These are phyloP conservation scores for Dryocosmus kuriphilus DNA, from an alignment of 2,888 invertebrate genomes.

Conservation along the genomic window DNA sequence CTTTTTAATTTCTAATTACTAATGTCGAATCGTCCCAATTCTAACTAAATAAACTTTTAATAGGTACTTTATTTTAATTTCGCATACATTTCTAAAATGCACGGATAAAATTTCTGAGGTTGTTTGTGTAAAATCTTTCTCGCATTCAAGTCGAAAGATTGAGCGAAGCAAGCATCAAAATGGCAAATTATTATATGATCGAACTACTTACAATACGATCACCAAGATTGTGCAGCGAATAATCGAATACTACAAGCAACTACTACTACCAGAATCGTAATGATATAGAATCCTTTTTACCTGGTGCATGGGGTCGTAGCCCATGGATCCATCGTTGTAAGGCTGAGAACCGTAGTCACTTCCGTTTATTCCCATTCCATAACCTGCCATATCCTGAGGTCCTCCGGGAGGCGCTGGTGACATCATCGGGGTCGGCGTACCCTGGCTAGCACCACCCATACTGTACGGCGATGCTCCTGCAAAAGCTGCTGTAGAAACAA, in stretches of 20 bases:
- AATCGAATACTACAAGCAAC: slow-evolving; percentile 40
- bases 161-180: neutral
- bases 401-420: slow-evolving; percentile 90
- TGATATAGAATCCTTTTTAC: slow-evolving; percentile 76
- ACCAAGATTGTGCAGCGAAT: neutral
- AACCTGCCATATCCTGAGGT: slow-evolving; percentile 93
- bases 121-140: neutral
- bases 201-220: neutral
- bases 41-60: neutral
- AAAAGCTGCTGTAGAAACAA: slow-evolving; percentile 79
- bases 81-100: neutral
- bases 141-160: slow-evolving; percentile 1
- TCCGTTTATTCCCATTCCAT: slow-evolving; percentile 94
- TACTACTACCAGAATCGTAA: neutral
- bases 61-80: neutral
- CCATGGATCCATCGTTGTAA: slow-evolving; percentile 93
- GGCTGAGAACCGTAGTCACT: slow-evolving; percentile 91
- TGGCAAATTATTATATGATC: neutral
- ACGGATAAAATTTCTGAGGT: neutral
- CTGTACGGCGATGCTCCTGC: slow-evolving; percentile 91
- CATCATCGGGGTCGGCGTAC: slow-evolving; percentile 96
- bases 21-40: neutral
- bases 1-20: neutral
- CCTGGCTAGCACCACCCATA: slow-evolving; percentile 90
- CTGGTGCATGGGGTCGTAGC: slow-evolving; percentile 96